Conservation (phyloP, 2,113 vertebrate genomes). For the Protobothrops mucrosquamatus region DNA sequence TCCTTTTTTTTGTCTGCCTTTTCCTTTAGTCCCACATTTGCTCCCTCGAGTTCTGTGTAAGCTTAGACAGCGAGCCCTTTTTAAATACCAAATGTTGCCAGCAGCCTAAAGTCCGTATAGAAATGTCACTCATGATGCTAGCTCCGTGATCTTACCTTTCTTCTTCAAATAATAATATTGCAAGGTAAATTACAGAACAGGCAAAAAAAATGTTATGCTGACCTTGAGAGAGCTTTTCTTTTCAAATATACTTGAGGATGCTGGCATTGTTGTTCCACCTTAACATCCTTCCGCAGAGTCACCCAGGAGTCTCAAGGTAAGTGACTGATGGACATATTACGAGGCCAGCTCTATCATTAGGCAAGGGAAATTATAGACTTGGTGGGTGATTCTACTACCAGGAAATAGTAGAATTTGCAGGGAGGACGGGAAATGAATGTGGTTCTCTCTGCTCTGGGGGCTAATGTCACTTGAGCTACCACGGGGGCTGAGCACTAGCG, state of each 20-base stretch:
- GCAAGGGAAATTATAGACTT: background rate
- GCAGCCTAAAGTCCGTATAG: background rate
- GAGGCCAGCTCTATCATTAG: background rate
- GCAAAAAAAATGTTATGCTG: background rate
- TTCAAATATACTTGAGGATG: background rate
- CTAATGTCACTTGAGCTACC: background rate
- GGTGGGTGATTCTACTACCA: background rate
- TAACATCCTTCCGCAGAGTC: background rate
- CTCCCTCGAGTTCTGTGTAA: background rate
- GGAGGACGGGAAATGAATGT: background rate
- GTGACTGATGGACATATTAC: background rate
- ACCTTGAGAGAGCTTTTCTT: background rate
- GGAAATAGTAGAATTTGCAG: background rate
- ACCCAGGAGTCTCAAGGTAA: background rate
- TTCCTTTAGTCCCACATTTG: background rate
- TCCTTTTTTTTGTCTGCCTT: background rate
- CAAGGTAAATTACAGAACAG: background rate
- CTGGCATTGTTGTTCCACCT: background rate
- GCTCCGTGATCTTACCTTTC: background rate
- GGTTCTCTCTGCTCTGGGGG: background rate
- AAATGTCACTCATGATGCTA: background rate
- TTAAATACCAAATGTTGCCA: background rate
- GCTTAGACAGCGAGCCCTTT: background rate
- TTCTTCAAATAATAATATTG: background rate
- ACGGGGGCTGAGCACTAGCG: background rate